phyloP scores from a whole-genome alignment of 2,113 vertebrate genomes.

The Kryptolebias marmoratus region DNA sequence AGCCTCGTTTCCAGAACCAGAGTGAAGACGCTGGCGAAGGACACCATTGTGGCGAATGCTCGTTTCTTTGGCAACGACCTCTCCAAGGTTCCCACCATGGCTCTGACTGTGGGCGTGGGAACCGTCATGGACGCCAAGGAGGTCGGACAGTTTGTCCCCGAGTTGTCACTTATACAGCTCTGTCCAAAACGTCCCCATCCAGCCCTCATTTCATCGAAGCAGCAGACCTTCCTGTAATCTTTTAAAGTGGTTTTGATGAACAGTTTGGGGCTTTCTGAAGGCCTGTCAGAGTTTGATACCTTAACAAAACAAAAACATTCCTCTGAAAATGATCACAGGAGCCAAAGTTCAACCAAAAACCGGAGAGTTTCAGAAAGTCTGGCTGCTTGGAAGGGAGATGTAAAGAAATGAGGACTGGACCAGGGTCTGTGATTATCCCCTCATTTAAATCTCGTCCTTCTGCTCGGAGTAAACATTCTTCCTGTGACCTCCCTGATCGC shows the following conservation, averaged over 20 bases:
- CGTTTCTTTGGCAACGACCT: slow-evolving; percentile 94
- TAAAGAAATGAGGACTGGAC: too few species aligned
- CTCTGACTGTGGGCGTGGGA: slow-evolving; percentile 94
- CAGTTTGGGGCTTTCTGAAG: too few species aligned
- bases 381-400: too few species aligned
- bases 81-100: slow-evolving; percentile 94
- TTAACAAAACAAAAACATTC: too few species aligned
- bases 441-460: neutral
- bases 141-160: slow-evolving; percentile 75
- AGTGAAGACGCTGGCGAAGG: slow-evolving; percentile 95
- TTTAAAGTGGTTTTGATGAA: too few species aligned
- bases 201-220: too few species aligned
- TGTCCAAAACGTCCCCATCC: too few species aligned
- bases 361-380: too few species aligned
- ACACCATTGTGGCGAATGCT: slow-evolving; percentile 95
- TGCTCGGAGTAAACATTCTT: too few species aligned
- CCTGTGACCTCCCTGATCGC: neutral
- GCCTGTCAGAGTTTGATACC: too few species aligned
- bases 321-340: too few species aligned
- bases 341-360: neutral
- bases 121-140: slow-evolving; percentile 97
- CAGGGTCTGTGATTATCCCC: neutral
- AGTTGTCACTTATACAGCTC: neutral
- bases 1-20: slow-evolving; percentile 93
- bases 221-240: too few species aligned